Percentiles rank a stretch among this genome's conserved stretches.
These are phyloP conservation scores for Luehdorfia chinensis DNA, from an alignment of 1,140 invertebrate genomes.

Conservation along the genomic window DNA sequence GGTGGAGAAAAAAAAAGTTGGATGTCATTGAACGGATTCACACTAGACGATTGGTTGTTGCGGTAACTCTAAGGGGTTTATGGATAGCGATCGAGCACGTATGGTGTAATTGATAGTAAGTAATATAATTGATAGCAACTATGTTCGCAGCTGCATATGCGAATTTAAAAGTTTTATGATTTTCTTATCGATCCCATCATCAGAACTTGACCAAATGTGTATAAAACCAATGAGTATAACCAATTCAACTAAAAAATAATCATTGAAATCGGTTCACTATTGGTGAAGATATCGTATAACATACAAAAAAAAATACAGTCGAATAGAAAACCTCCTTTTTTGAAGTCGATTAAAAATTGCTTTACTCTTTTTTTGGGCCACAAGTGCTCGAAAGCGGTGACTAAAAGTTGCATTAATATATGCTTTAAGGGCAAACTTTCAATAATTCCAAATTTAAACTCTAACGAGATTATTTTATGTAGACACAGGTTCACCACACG, in stretches of 20 bases:
- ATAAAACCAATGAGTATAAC: too few species aligned
- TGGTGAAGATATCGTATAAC: not conserved
- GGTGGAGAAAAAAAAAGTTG: constrained; percentile 69
- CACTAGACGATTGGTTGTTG: constrained; percentile 56
- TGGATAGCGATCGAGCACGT: constrained; percentile 34
- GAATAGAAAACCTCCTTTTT: too few species aligned
- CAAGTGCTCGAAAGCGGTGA: constrained; percentile 44
- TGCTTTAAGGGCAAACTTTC: constrained; percentile 47
- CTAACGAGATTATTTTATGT: constrained; percentile 65
- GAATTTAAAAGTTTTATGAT: too few species aligned
- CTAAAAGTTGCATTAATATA: constrained; percentile 56
- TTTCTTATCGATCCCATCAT: too few species aligned
- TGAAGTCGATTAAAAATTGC: not conserved
- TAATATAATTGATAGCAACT: too few species aligned
- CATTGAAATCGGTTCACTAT: too few species aligned
- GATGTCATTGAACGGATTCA: constrained; percentile 69
- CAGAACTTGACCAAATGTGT: too few species aligned
- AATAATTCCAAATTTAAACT: constrained; percentile 33
- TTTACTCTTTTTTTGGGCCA: constrained; percentile 1
- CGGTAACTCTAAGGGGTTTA: constrained; percentile 51
- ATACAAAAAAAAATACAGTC: not conserved
- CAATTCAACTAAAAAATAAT: too few species aligned
- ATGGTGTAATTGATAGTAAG: too few species aligned
- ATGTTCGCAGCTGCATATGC: too few species aligned
- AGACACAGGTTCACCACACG: constrained; percentile 24